Percentiles rank a stretch among this genome's conserved stretches.
Conservation (phyloP, 2,113 vertebrate species). For the Chaenogobius annularis region DNA sequence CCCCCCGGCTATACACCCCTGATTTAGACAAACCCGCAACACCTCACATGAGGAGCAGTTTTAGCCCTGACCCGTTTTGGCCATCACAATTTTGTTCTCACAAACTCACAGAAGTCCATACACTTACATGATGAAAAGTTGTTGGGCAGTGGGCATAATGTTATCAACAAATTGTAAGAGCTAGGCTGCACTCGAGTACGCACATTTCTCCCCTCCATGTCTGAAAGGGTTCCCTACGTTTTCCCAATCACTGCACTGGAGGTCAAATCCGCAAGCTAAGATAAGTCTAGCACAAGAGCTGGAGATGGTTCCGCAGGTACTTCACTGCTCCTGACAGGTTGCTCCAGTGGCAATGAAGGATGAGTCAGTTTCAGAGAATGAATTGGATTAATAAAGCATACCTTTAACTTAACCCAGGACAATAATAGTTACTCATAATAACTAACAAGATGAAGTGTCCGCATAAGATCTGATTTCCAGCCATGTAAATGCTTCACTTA, state of each 20-base stretch:
- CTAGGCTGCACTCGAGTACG: background rate
- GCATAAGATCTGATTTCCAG: background rate
- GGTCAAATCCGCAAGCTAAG: too few relatives aligned
- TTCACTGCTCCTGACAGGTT: too few relatives aligned
- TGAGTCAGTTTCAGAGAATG: background rate
- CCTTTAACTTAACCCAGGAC: background rate
- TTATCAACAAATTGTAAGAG: background rate
- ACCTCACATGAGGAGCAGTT: background rate
- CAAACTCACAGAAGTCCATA: background rate
- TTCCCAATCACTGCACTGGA: too few relatives aligned
- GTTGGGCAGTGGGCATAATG: background rate
- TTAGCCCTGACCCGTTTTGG: background rate
- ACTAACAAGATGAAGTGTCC: background rate
- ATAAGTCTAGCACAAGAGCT: too few relatives aligned
- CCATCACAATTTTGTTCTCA: background rate
- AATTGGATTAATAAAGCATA: background rate
- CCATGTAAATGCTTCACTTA: slow-evolving; percentile 62
- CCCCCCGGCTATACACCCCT: background rate
- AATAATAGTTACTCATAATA: too few relatives aligned
- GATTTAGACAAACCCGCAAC: background rate
- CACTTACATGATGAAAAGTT: background rate
- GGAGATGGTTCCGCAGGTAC: too few relatives aligned
- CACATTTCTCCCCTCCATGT: too few relatives aligned
- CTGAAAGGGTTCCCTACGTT: too few relatives aligned
- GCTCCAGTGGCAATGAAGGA: background rate